A percentile compares a stretch with the other conserved stretches of the same genome.
These are phyloP conservation scores for Hydrozoanthus tunicans DNA, from an alignment of 64 coral and sea anemone genomes.

Conservation along the genomic window DNA sequence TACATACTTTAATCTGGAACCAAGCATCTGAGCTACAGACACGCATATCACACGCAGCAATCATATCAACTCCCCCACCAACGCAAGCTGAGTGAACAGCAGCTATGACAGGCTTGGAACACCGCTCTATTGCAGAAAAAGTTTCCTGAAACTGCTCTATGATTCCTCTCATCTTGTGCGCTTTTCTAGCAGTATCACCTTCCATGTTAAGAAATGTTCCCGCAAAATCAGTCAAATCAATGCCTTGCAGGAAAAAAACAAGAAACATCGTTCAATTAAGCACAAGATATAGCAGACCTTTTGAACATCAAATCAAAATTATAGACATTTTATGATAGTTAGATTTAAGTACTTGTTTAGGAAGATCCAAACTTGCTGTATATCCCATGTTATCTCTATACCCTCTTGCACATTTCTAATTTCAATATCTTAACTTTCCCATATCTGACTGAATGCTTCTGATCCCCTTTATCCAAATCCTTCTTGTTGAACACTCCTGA, in stretches of 20 bases:
- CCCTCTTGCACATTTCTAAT: too few species aligned
- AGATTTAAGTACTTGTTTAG: too few species aligned
- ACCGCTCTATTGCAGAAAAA: constrained; percentile 89
- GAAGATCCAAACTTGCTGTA: too few species aligned
- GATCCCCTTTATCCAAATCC: too few species aligned
- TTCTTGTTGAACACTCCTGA: too few species aligned
- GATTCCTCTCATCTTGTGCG: constrained; percentile 30
- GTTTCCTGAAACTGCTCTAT: constrained; percentile 71
- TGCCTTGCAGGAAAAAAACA: constrained; percentile 46
- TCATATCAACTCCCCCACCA: constrained; percentile 93
- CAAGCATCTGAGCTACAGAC: constrained; percentile 92
- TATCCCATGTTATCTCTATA: too few species aligned
- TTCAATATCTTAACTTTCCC: too few species aligned
- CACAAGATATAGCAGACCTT: too few species aligned
- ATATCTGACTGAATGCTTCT: too few species aligned
- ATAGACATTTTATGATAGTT: too few species aligned
- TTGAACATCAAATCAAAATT: too few species aligned
- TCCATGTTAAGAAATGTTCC: constrained; percentile 43
- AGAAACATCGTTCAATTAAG: not conserved
- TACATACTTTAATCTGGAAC: constrained; percentile 94
- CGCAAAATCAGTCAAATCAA: constrained; percentile 81
- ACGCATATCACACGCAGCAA: constrained; percentile 91
- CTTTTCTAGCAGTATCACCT: constrained; percentile 67
- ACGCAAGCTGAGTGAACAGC: constrained; percentile 95
- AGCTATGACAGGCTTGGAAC: constrained; percentile 92